A percentile compares a stretch with the other conserved stretches of the same genome.
These are phyloP conservation scores for Pseudorhiza aurosa DNA, from an alignment of 30 jellyfish, hydroid and myxozoan genomes.

Conservation along the genomic window DNA sequence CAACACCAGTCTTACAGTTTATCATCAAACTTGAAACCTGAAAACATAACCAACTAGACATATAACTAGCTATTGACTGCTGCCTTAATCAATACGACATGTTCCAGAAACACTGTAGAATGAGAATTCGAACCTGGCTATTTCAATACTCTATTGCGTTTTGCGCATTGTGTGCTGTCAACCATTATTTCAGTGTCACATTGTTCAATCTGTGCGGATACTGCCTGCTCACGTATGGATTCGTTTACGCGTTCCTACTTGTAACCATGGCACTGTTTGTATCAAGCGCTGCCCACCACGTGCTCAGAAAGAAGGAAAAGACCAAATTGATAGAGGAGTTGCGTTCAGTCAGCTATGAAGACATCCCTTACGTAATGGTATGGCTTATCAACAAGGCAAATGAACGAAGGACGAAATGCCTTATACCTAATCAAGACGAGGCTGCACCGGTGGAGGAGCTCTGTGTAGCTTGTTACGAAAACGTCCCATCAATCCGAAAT, in stretches of 20 bases:
- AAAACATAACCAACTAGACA: too few species aligned
- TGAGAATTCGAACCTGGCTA: background rate
- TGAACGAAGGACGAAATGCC: constrained; percentile 11
- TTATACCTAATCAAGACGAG: background rate
- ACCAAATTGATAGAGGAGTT: constrained; percentile 23
- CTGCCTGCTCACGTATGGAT: constrained; percentile 38
- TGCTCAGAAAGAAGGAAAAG: constrained; percentile 33
- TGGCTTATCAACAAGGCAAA: constrained; percentile 20
- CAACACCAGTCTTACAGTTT: too few species aligned
- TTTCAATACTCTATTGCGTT: constrained; percentile 16
- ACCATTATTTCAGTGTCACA: constrained; percentile 47
- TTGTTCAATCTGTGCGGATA: constrained; percentile 53
- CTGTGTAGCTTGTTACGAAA: constrained; percentile 71
- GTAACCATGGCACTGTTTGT: constrained; percentile 36
- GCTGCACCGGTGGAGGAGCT: background rate
- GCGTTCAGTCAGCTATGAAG: constrained; percentile 37
- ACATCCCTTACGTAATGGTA: constrained; percentile 59
- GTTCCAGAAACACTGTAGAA: background rate
- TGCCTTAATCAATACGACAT: too few species aligned
- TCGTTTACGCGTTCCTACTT: constrained; percentile 32
- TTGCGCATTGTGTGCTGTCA: constrained; percentile 26
- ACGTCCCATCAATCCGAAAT: constrained; percentile 35
- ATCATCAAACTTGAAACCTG: too few species aligned
- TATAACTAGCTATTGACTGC: too few species aligned
- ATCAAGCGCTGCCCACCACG: constrained; percentile 26